Base-by-base conservation (phyloP, 1,140 invertebrate genomes). In the Formica exsecta region DNA sequence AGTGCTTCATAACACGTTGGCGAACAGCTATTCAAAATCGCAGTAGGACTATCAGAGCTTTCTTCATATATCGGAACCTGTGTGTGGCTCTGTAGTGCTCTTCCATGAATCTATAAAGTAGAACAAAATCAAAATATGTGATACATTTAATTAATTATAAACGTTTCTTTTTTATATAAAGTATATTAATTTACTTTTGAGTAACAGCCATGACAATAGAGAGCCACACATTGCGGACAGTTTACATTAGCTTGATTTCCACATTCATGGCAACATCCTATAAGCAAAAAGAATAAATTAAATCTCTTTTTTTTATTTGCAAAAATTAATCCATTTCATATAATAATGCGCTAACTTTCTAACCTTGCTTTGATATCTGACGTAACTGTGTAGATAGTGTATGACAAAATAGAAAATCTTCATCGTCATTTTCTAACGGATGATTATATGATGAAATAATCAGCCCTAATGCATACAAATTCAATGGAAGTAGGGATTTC, bases 221-320 rank as follows among this genome's bases (percentile, higher is more conserved):
- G 77, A n/a, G 62, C 88, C 19, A 51, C n/a, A 25, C 94, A 95
- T 29, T 93, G 77, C 5, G 44, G 36, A 62, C 94, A 94, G 16
- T 89, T 75, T 22, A 75, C 66, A 4, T 73, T 36, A 65, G 92
- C 92, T 19, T 66, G 36, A 22, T 88, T 70, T 11, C 79, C 88
- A 81, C 93, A 95, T 80, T 94, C 93, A 25, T 86, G n/a, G 65
- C 94, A 95, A n/a, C 32, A 29, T 41, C 84, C 93, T 94, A 68
- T 11, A 90, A 90, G 48, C 22, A 89, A 36, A 88, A 54, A 84
- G 65, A 85, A 87, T 22, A 83, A 75, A 61, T 74, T 74, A 76
- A 59, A 73, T 54, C 81, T 86, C 19, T 9, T 41, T 57, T 1
- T 6, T 22, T 62, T 0, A 48, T 64, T 59, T 29, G 44, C 41